These are phyloP conservation scores for Dromius quadrimaculatus DNA, from an alignment of 2,888 invertebrate species.

Conservation along the genomic window DNA sequence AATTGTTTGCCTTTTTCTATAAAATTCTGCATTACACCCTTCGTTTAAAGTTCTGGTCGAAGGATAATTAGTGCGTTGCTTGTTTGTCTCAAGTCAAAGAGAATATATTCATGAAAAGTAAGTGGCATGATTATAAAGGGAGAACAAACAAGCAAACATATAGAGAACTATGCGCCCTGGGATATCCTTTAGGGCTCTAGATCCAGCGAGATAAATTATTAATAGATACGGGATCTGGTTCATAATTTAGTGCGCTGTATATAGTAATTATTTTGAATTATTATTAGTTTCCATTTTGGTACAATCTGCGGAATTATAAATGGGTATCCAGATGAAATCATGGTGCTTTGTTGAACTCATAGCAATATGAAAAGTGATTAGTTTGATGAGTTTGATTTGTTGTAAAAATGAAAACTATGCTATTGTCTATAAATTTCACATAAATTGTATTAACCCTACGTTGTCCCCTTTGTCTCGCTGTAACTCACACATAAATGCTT, in stretches of 20 bases:
- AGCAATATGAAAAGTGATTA: too few relatives aligned
- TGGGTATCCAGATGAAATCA: too few relatives aligned
- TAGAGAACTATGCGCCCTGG: slow-evolving; percentile 21
- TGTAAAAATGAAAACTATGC: too few relatives aligned
- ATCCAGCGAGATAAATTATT: slow-evolving; percentile 25
- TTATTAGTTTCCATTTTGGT: slow-evolving; percentile 2
- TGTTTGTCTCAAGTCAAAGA: slow-evolving; percentile 22
- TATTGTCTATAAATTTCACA: too few relatives aligned
- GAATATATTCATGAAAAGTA: slow-evolving; percentile 40
- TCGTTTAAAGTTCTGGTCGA: neutral
- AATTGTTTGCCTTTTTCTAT: too few relatives aligned
- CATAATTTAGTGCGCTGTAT: slow-evolving; percentile 17
- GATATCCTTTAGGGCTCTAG: slow-evolving; percentile 15
- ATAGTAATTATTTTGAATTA: slow-evolving; percentile 14
- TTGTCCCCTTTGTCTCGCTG: too few relatives aligned
- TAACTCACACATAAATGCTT: too few relatives aligned
- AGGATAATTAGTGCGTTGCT: neutral
- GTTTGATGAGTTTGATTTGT: too few relatives aligned
- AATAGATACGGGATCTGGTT: slow-evolving; percentile 2
- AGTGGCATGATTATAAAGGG: slow-evolving; percentile 25
- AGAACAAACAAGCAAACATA: slow-evolving; percentile 23
- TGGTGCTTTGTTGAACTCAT: too few relatives aligned
- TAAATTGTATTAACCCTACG: too few relatives aligned
- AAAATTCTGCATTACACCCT: too few relatives aligned
- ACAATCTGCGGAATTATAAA: too few relatives aligned